Evolutionary conservation across 2,797 vertebrate species (phyloP).

Genomic region (Typhlichthys eigenmanni): DNA sequence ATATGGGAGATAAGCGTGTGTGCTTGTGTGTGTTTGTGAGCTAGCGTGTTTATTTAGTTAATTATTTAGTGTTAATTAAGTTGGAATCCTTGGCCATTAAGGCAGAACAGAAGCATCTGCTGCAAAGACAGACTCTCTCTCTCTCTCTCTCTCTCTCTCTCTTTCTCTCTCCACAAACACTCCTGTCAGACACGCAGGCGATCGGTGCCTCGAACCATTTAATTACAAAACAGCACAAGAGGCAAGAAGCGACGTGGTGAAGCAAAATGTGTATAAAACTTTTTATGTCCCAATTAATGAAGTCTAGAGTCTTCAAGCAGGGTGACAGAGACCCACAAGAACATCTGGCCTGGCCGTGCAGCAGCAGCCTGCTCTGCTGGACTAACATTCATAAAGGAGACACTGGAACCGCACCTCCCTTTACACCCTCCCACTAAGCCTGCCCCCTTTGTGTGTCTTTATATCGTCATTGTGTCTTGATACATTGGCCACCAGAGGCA

Average conservation of each 20-base stretch:
- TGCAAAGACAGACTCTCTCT: constrained; percentile 23
- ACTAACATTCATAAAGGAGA: constrained; percentile 74
- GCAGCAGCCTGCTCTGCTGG: constrained; percentile 73
- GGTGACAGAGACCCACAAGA: constrained; percentile 51
- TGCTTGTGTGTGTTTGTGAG: constrained; percentile 33
- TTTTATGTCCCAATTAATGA: constrained; percentile 71
- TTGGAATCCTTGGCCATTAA: constrained; percentile 67
- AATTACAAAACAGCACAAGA: constrained; percentile 59
- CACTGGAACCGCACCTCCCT: constrained; percentile 58
- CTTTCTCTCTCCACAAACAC: neutral
- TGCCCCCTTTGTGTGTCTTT: constrained; percentile 37
- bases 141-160: constrained; percentile 9
- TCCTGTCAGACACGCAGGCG: constrained; percentile 1
- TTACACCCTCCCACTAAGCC: constrained; percentile 65
- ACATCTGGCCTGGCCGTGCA: constrained; percentile 65
- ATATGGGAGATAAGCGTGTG: constrained; percentile 22
- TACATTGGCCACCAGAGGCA: too few relatives aligned
- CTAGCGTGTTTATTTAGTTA: constrained; percentile 68
- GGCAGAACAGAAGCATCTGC: constrained; percentile 71
- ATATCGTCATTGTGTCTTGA: neutral
- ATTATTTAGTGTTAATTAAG: constrained; percentile 77
- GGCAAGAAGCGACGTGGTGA: constrained; percentile 40
- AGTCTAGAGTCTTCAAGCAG: constrained; percentile 53
- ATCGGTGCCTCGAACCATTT: constrained; percentile 40
- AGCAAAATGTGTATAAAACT: constrained; percentile 53